Percentiles rank a stretch among this genome's conserved stretches.
These are phyloP conservation scores for Bovichtus diacanthus DNA, from an alignment of 2,797 vertebrate species.

Conservation along the genomic window DNA sequence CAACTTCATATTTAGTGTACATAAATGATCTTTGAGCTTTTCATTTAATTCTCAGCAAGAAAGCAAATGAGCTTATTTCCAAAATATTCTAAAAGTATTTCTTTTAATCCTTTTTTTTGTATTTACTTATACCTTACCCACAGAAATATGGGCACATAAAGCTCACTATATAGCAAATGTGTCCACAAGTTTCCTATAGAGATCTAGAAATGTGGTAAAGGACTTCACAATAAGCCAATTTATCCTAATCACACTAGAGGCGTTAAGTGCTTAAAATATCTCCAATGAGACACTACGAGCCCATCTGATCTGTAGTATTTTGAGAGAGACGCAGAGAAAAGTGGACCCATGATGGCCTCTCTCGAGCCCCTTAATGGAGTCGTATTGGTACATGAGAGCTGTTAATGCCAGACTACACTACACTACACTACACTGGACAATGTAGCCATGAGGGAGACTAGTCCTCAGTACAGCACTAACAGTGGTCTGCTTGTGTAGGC, in stretches of 20 bases:
- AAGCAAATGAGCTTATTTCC: too few species aligned
- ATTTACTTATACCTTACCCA: too few species aligned
- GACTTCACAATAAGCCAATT: slow-evolving; percentile 8
- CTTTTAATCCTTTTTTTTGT: not conserved
- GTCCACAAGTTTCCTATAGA: not conserved
- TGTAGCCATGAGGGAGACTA: slow-evolving; percentile 34
- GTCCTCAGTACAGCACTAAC: slow-evolving; percentile 36
- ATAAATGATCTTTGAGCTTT: too few species aligned
- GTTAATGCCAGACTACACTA: slow-evolving; percentile 27
- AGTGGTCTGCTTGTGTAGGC: slow-evolving; percentile 47
- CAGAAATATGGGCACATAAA: not conserved
- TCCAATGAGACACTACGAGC: not conserved
- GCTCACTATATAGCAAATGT: not conserved
- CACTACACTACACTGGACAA: slow-evolving; percentile 37
- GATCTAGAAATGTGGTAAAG: not conserved
- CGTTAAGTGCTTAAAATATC: slow-evolving; percentile 44
- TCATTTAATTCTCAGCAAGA: too few species aligned
- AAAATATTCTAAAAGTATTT: too few species aligned
- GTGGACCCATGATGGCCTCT: slow-evolving; percentile 42
- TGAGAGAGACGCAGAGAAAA: slow-evolving; percentile 34
- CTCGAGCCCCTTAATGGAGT: slow-evolving; percentile 59
- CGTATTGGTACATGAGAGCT: slow-evolving; percentile 38
- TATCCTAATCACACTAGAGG: slow-evolving; percentile 18
- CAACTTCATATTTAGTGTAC: too few species aligned
- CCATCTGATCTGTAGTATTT: slow-evolving; percentile 46